Conservation (phyloP, 2,113 vertebrate genomes). For the Rutilus rutilus region DNA sequence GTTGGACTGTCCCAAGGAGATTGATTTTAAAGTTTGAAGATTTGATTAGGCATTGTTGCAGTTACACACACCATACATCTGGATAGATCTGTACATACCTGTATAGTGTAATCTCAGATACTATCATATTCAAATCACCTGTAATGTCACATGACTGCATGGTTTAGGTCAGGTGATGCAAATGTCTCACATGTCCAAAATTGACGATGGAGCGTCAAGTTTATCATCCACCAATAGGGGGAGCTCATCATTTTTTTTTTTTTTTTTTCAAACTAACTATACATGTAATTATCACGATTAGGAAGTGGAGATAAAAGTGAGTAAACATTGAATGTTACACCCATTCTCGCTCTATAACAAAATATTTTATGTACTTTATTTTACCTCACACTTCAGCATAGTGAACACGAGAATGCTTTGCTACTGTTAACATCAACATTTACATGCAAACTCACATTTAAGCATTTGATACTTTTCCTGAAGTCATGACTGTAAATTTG, state of each 20-base stretch:
- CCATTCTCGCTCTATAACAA: too few relatives aligned
- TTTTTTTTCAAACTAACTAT: not conserved
- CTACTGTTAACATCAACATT: not conserved
- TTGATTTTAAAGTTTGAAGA: not conserved
- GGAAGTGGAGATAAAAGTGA: not conserved
- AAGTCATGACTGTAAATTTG: not conserved
- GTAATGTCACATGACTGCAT: slow-evolving; percentile 20
- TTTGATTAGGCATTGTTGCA: too few relatives aligned
- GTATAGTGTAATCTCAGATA: not conserved
- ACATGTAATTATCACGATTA: not conserved
- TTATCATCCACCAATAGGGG: slow-evolving; percentile 5
- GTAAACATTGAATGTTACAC: not conserved
- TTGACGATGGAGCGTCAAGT: not conserved
- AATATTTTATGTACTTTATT: too few relatives aligned
- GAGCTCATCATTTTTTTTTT: slow-evolving; percentile 11
- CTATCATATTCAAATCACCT: not conserved
- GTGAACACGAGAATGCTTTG: not conserved
- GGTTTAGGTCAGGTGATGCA: slow-evolving; percentile 8
- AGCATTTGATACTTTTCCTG: not conserved
- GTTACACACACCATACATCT: not conserved
- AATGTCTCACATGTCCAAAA: not conserved
- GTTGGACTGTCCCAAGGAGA: not conserved
- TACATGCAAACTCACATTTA: slow-evolving; percentile 2
- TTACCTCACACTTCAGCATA: not conserved
- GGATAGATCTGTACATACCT: not conserved